Base-by-base conservation (phyloP, 2,888 invertebrate genomes). In the Agrypnus murinus region DNA sequence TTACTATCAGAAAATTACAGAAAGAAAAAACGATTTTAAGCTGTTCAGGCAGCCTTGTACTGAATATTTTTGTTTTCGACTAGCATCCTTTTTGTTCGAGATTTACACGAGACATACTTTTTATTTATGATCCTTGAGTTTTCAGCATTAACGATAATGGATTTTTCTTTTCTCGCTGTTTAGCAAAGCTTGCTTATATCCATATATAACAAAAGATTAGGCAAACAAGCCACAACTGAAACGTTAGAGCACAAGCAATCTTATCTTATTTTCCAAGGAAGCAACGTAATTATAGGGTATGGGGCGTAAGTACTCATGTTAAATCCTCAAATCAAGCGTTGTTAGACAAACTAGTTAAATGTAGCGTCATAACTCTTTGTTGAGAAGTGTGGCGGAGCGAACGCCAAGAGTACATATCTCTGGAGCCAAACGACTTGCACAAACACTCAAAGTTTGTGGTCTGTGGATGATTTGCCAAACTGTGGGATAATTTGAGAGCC, bases 381-480 rank as follows among this genome's bases (percentile, higher is more conserved):
- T 65, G 75, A 74, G 77, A 74, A 77, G 77, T 76, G 77, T 74
- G 75, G 77, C 77, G 77, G 75, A 73, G 76, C 78, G 66, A 72
- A 71, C 73, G 75, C 77, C 78, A 74, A 78, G 76, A 77, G 78
- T 77, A 53, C 63, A 78, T 79, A 76, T 80, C 78, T 73, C 70
- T 74, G 77, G 76, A 77, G 77, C 77, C 74, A 77, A 76, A 79
- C 77, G 77, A 78, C 71, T 77, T 74, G 71, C 75, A 76, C 76
- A 75, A 77, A 77, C 74, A 75, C 75, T 69, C 72, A 74, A 77
- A 77, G 74, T 77, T 76, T 75, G 73, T 78, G 78, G 78, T 79
- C 77, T 77, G 72, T 74, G 74, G 77, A 78, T 79, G 79, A 79
- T 79, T 79, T 79, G 77, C 77, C 78, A 77, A 78, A 79, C 59